Conservation (phyloP, 2,888 invertebrate genomes). For the Drosophila seclusa region DNA sequence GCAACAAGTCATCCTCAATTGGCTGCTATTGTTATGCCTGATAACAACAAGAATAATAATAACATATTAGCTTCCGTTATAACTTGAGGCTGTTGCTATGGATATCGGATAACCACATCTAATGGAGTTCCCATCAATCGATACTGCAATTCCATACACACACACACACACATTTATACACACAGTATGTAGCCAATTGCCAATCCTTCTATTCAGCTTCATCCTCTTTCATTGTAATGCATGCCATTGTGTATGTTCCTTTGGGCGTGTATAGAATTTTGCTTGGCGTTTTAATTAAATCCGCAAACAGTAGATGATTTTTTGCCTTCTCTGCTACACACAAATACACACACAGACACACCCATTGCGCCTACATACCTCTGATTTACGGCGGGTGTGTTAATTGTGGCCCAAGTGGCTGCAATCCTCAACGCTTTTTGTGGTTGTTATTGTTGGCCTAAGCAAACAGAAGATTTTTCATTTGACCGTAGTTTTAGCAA, state of each 20-base stretch:
- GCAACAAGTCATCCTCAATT: conserved; percentile 50
- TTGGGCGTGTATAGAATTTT: conserved; percentile 19
- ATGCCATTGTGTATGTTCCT: conserved; percentile 35
- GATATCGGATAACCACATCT: conserved; percentile 7
- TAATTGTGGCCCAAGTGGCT: conserved; percentile 12
- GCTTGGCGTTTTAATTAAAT: conserved; percentile 66
- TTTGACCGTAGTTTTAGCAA: conserved; percentile 52
- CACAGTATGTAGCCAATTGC: conserved; percentile 47
- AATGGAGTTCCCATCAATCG: conserved; percentile 45
- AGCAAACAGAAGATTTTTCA: conserved; percentile 26
- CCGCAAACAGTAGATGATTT: conserved; percentile 49
- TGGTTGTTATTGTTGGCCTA: conserved; percentile 4
- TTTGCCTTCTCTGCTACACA: conserved; percentile 8
- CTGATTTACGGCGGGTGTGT: conserved; percentile 4
- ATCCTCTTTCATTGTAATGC: conserved; percentile 37
- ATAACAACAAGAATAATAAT: conserved; percentile 13
- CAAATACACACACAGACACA: conserved; percentile 2
- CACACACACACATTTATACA: conserved; percentile 27
- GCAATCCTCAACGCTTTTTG: conserved; percentile 10
- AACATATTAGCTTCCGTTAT: neutral
- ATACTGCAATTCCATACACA: conserved; percentile 29
- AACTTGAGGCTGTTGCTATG: conserved; percentile 10
- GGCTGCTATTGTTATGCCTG: conserved; percentile 33
- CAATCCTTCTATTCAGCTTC: conserved; percentile 31
- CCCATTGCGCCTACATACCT: conserved; percentile 34